Percentiles rank a stretch among this genome's conserved stretches.
phyloP scores from a whole-genome alignment of 2,113 vertebrate species.

The Syrrhaptes paradoxus region DNA sequence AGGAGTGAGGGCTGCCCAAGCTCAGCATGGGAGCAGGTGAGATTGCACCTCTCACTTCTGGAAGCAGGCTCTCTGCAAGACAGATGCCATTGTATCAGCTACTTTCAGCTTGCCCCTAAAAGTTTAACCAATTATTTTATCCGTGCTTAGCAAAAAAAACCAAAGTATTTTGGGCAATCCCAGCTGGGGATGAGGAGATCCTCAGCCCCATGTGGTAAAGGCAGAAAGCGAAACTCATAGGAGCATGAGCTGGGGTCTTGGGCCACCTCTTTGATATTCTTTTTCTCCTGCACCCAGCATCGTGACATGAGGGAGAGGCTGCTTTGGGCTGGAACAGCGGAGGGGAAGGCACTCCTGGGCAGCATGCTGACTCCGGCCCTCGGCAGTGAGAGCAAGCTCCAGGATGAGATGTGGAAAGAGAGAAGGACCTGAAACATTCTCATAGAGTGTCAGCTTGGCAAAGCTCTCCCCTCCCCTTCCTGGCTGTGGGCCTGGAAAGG shows the following conservation, averaged over 20 bases:
- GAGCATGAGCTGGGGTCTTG: neutral
- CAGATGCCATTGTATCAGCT: too few species aligned
- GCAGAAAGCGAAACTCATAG: neutral
- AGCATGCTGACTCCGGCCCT: neutral
- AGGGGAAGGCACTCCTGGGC: neutral
- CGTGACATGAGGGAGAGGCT: fast-evolving
- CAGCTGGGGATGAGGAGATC: neutral
- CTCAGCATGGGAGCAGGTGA: neutral
- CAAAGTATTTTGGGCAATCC: neutral
- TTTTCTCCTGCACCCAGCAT: neutral
- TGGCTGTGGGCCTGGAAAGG: neutral
- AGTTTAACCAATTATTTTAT: neutral
- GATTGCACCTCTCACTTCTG: neutral
- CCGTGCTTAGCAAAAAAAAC: neutral
- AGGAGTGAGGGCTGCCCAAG: neutral
- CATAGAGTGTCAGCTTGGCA: fast-evolving
- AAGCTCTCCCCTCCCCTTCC: neutral
- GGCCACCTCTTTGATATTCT: neutral
- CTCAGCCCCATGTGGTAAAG: neutral
- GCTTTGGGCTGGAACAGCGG: neutral
- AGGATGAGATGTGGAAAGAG: neutral
- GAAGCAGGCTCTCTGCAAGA: neutral
- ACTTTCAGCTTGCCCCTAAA: neutral
- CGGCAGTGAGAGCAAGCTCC: fast-evolving
- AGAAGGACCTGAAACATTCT: neutral